A percentile compares a stretch with the other conserved stretches of the same genome.
Conservation (phyloP, 2,797 vertebrate genomes). For the Hyperoplus immaculatus region DNA sequence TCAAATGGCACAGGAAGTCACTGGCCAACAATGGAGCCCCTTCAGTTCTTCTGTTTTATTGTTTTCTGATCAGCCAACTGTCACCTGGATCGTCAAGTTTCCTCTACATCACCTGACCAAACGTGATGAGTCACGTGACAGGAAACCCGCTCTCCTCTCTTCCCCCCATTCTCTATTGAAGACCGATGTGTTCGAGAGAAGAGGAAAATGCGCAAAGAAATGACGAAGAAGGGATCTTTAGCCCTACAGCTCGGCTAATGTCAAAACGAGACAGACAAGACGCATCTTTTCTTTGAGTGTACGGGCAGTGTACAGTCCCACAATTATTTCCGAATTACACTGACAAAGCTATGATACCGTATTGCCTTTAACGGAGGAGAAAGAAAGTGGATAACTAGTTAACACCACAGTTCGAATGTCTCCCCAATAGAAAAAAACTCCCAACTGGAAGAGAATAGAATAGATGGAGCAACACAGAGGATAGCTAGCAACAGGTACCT, state of each 20-base stretch:
- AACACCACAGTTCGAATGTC: conserved; percentile 43
- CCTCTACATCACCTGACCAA: conserved; percentile 38
- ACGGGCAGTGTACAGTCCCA: conserved; percentile 46
- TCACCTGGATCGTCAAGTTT: conserved; percentile 34
- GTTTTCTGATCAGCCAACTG: conserved; percentile 28
- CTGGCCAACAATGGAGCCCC: conserved; percentile 18
- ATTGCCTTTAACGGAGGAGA: conserved; percentile 79
- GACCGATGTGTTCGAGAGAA: conserved; percentile 9
- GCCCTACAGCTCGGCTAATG: conserved; percentile 20
- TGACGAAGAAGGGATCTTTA: conserved; percentile 3
- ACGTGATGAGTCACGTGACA: conserved; percentile 25
- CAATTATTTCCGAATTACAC: conserved; percentile 58
- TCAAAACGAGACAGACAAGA: conserved; percentile 23
- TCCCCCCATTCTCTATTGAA: background rate
- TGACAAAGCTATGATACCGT: conserved; percentile 78
- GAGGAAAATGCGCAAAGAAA: background rate
- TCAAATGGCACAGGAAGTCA: conserved; percentile 15
- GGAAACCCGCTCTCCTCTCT: conserved; percentile 26
- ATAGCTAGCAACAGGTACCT: conserved; percentile 11
- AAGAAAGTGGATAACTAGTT: conserved; percentile 50
- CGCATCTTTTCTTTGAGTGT: conserved; percentile 34
- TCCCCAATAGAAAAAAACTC: conserved; percentile 17
- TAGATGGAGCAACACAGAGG: conserved; percentile 18
- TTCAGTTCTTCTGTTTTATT: conserved; percentile 29
- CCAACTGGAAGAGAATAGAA: background rate